A percentile compares a stretch with the other conserved stretches of the same genome.
phyloP scores from a whole-genome alignment of 2,888 invertebrate species.

The Lacanobia wlatinum region DNA sequence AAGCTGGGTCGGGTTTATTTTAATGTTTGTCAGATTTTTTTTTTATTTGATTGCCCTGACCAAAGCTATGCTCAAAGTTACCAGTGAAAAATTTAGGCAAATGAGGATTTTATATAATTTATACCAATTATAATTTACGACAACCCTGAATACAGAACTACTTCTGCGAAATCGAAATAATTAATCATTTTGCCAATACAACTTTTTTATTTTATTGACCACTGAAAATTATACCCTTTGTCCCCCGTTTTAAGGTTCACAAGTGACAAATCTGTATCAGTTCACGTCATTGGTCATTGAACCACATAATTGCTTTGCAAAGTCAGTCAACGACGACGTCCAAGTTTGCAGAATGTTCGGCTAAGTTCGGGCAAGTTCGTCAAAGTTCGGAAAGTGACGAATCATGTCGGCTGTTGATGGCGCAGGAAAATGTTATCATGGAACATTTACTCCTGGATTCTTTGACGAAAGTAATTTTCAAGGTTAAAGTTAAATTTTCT shows the following conservation, averaged over 20 bases:
- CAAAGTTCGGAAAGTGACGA: slow-evolving; percentile 61
- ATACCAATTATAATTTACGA: slow-evolving; percentile 7
- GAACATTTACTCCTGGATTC: slow-evolving; percentile 34
- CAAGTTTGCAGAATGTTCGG: slow-evolving; percentile 63
- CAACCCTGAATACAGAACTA: slow-evolving; percentile 3
- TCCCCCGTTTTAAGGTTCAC: slow-evolving; percentile 25
- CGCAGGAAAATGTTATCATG: slow-evolving; percentile 48
- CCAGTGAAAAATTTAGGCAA: neutral
- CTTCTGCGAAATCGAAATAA: slow-evolving; percentile 35
- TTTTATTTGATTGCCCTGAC: too few relatives aligned
- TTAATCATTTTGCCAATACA: slow-evolving; percentile 55
- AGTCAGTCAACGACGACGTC: slow-evolving; percentile 62
- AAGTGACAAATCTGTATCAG: slow-evolving; percentile 22
- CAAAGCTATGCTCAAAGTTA: too few relatives aligned
- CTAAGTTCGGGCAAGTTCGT: slow-evolving; percentile 54
- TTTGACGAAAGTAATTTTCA: slow-evolving; percentile 11
- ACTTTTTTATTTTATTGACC: slow-evolving; percentile 41
- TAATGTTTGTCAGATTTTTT: too few relatives aligned
- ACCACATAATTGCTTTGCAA: slow-evolving; percentile 68
- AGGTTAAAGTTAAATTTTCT: neutral
- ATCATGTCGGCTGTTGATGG: slow-evolving; percentile 53
- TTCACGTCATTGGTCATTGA: slow-evolving; percentile 63
- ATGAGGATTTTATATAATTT: neutral
- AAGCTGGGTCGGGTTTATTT: neutral
- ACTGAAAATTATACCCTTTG: slow-evolving; percentile 39